Percentiles rank a stretch among this genome's conserved stretches.
phyloP scores from a whole-genome alignment of 1,140 invertebrate genomes.

The Alviniconcha marisindica region DNA sequence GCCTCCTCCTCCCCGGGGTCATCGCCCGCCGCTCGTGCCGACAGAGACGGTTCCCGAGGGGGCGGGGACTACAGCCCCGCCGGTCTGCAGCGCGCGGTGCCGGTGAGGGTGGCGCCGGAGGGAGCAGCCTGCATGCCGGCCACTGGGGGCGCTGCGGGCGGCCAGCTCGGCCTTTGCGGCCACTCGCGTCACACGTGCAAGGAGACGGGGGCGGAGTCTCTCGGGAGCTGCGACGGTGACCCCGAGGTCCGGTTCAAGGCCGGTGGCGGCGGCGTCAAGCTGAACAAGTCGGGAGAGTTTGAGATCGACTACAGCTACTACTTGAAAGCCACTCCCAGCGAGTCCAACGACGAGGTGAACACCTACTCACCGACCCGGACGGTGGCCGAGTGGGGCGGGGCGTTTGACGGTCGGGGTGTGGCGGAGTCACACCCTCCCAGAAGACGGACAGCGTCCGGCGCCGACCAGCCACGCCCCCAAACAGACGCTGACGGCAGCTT shows the following conservation, averaged over 20 bases:
- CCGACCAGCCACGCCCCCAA: no score
- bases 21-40: not conserved
- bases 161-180: not conserved
- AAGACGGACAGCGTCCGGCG: not conserved
- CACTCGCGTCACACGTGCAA: not conserved
- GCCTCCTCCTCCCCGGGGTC: not conserved
- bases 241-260: not conserved
- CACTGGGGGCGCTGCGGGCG: not conserved
- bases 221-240: not conserved
- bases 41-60: not conserved
- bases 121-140: not conserved
- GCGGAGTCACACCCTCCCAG: no score
- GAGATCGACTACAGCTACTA: slow-evolving; percentile 43
- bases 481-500: no score
- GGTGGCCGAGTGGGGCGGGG: not conserved
- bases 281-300: slow-evolving; percentile 10
- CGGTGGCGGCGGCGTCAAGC: slow-evolving; percentile 1
- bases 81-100: slow-evolving; percentile 21
- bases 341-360: slow-evolving; percentile 35
- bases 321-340: slow-evolving; percentile 35
- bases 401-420: not conserved
- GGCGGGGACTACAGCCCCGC: no score
- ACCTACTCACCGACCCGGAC: not conserved
- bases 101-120: not conserved
- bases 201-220: not conserved